Evolutionary conservation across 2,113 vertebrate species (phyloP), one percentile per base, ranked within the genome.

Genomic region (Chaetops frenatus): DNA sequence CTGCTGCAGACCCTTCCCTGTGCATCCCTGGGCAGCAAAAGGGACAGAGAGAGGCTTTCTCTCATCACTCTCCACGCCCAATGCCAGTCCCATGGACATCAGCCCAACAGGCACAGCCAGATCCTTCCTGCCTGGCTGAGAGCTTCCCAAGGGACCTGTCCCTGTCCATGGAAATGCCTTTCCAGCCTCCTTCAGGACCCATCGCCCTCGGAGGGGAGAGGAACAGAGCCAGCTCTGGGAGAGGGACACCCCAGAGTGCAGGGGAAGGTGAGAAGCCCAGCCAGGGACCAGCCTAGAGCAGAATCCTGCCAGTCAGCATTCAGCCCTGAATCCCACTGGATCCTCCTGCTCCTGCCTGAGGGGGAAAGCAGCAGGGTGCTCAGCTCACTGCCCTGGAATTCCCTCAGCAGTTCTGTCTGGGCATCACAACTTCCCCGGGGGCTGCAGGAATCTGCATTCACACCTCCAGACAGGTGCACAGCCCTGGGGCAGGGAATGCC

Each of bases 31-130:
- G n/a, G 69, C 42, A 48, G 87, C 40, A 71, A 35, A 27, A 20
- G 35, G 76, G 54, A 58, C 44, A 53, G 35, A 22, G 20, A 71
- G 65, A 7, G 31, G 4, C 35, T 35, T n/a, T 67, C 20, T 56
- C 36, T 7, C 36, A 5, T 11, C 22, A 3, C 61, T 11, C 24
- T 3, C 10, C 6, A 5, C 40, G 35, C 33, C n/a, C 74, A 31
- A 33, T 0, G 4, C 25, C 21, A 15, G 2, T 21, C 4, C 12
- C 27, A 2, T 10, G 58, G 33, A 1, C 12, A 6, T 35, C 36
- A 65, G 29, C 7, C 3, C 27, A 64, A 4, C n/a, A 25, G 53
- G 6, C 19, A 87, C 65, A 57, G 51, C 4, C 70, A 48, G 31
- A 28, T 8, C 35, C 45, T 10, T 27, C n/a, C 70, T 81, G 40